A percentile compares a stretch with the other conserved stretches of the same genome.
These are phyloP conservation scores for Lysandra coridon DNA, from an alignment of 2,888 invertebrate species.

Conservation along the genomic window DNA sequence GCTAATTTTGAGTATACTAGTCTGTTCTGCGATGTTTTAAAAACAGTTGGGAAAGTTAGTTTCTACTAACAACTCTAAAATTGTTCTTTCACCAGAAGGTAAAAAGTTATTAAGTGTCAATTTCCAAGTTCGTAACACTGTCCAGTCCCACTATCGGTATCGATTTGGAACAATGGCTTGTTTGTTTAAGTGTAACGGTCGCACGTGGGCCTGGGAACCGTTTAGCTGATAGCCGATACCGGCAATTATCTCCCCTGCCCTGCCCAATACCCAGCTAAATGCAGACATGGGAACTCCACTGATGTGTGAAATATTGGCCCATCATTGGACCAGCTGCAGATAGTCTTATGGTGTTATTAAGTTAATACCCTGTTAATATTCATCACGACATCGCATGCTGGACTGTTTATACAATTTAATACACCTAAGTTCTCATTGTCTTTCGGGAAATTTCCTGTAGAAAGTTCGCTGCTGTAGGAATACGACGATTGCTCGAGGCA, in stretches of 20 bases:
- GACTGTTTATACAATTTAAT: not conserved
- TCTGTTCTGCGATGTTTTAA: too few species aligned
- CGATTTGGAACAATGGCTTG: constrained; percentile 20
- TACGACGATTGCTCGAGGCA: not conserved
- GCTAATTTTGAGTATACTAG: not conserved
- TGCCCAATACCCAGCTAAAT: constrained; percentile 46
- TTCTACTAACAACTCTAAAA: too few species aligned
- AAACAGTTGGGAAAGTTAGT: too few species aligned
- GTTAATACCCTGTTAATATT: constrained; percentile 3
- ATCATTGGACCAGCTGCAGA: not conserved
- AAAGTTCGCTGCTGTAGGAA: not conserved
- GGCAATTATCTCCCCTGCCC: constrained; percentile 67
- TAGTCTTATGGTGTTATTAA: not conserved
- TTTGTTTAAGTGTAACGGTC: constrained; percentile 43
- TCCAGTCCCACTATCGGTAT: constrained; percentile 3
- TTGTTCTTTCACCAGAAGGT: too few species aligned
- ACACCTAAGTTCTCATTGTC: not conserved
- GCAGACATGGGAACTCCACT: constrained; percentile 40
- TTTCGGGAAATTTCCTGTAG: not conserved
- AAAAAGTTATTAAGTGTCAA: not conserved
- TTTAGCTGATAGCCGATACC: constrained; percentile 65
- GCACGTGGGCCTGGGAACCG: constrained; percentile 66
- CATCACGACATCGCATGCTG: not conserved
- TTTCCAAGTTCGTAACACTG: not conserved
- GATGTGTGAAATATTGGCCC: constrained; percentile 26